Evolutionary conservation across 2,888 invertebrate species (phyloP).

Genomic region (Ormyrus nitidulus): DNA sequence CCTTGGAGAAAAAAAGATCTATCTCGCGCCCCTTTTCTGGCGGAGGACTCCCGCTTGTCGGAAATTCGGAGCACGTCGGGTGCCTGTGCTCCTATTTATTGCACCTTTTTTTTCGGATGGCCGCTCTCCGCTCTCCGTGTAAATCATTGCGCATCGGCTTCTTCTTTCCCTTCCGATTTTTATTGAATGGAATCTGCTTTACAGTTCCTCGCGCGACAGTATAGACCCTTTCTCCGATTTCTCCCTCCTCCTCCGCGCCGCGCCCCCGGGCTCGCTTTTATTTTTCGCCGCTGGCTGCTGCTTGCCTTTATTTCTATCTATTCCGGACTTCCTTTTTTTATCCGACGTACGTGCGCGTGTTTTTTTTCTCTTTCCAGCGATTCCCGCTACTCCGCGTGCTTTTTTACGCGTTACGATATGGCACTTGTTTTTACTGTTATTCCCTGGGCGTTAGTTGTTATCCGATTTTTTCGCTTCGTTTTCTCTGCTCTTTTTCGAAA

Average conservation of each 20-base stretch:
- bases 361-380: background rate
- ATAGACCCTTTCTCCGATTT: background rate
- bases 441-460: conserved; percentile 34
- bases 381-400: background rate
- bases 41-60: background rate
- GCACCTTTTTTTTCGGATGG: conserved; percentile 67
- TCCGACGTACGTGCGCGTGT: conserved; percentile 13
- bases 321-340: conserved; percentile 44
- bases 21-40: conserved; percentile 9
- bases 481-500: background rate
- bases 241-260: background rate
- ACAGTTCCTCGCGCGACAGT: background rate
- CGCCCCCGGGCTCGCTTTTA: background rate
- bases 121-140: conserved; percentile 60
- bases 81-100: conserved; percentile 64
- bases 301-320: conserved; percentile 49
- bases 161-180: conserved; percentile 53
- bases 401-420: conserved; percentile 27
- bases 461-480: conserved; percentile 35
- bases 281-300: background rate
- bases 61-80: conserved; percentile 67
- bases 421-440: conserved; percentile 49
- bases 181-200: too few species aligned
- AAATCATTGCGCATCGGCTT: conserved; percentile 68
- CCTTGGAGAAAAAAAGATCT: conserved; percentile 28